Conservation (phyloP, 2,797 vertebrate genomes). For the Labeo calbasu region DNA sequence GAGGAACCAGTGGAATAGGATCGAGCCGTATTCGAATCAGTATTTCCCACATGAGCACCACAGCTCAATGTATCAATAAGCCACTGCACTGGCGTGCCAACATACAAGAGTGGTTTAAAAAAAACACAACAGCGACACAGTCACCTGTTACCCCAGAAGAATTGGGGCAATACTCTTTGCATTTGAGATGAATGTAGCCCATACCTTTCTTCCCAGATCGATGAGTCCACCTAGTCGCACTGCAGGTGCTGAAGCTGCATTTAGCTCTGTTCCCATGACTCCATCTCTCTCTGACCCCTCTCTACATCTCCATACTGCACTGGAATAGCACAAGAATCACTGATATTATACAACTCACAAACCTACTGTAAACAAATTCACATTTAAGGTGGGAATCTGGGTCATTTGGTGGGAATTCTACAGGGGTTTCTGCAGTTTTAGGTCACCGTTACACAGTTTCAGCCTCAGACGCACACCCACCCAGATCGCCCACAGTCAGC, state of each 20-base stretch:
- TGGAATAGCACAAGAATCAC: background rate
- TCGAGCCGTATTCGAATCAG: background rate
- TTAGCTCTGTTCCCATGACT: constrained; percentile 49
- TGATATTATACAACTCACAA: constrained; percentile 6
- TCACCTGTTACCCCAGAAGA: background rate
- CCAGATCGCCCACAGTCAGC: background rate
- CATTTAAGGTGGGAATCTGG: background rate
- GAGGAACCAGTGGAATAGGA: background rate
- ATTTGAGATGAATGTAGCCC: background rate
- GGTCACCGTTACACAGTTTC: background rate
- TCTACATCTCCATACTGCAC: background rate
- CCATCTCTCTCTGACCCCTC: constrained; percentile 35
- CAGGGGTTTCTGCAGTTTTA: background rate
- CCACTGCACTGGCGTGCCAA: background rate
- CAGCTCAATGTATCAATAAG: background rate
- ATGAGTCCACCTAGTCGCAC: constrained; percentile 55
- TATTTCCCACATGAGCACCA: constrained; percentile 15
- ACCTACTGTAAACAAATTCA: constrained; percentile 10
- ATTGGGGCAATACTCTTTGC: background rate
- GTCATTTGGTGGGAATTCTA: background rate
- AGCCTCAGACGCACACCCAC: background rate
- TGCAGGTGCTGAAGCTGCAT: constrained; percentile 59
- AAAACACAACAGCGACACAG: constrained; percentile 2
- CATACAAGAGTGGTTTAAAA: background rate
- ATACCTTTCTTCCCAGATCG: constrained; percentile 43